Evolutionary conservation across 2,888 invertebrate genomes (phyloP), one percentile per base, ranked within the genome.

Genomic region (Caenorhabditis wallacei): DNA sequence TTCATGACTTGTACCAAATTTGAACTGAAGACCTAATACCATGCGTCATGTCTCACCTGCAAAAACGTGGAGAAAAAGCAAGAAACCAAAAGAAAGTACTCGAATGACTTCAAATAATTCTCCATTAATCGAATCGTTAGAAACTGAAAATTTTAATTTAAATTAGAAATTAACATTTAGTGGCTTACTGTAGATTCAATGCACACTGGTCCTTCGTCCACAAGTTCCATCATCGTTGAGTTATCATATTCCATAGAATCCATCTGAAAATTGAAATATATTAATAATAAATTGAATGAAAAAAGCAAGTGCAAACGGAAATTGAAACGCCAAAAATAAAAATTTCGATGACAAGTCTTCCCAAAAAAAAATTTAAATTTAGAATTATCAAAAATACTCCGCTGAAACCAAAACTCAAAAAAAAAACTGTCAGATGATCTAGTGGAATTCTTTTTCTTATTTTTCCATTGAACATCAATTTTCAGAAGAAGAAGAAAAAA

Each of bases 11-110:
- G 37, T 22, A 37, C 40, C 13, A 43, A 61, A n/a, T n/a, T 18
- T 35, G 37, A 40, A 37, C 40, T 20, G 61, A 61, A 61, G 43
- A 43, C 61, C 61, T 26, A n/a, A n/a, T 43, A 2, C 24, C 30
- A 30, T 11, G 24, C 37, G 20, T 37, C 13, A 43, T 64, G 13
- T 10, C 48, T 64, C 51, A 85, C 85, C 69, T 85, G 85, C 1
- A 85, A 37, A n/a, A 80, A 80, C 3, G 85, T 83, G 5, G 85
- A 83, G 30, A 74, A 68, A 24, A 81, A 78, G 51, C 83, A 85
- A 7, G 79, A 69, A 11, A 83, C 54, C 7, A 79, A 30, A 0
- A 85, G 64, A 22, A 74, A 70, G n/a, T 76, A 81, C 18, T 85
- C 85, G 63, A 83, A 81, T 0, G 64, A 61, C 26, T 75, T 78